These are phyloP conservation scores for Monomorium pharaonis DNA, from an alignment of 1,140 invertebrate genomes.

Conservation along the genomic window DNA sequence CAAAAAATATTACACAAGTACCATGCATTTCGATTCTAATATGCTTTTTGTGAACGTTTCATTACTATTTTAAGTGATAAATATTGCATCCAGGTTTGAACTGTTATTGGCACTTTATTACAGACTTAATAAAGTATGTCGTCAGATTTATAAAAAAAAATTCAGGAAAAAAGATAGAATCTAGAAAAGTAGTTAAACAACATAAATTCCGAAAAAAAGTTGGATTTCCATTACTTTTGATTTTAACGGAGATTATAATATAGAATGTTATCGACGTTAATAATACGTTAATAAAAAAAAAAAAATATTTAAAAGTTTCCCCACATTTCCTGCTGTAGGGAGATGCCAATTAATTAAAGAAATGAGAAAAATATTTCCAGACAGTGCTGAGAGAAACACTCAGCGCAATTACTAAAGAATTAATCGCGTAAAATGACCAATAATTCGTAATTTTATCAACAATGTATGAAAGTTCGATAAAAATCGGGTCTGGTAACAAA, in stretches of 20 bases:
- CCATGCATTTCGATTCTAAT: no score
- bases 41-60: neutral
- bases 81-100: neutral
- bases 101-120: neutral
- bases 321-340: neutral
- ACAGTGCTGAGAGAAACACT: neutral
- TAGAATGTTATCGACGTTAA: neutral
- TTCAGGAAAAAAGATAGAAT: neutral
- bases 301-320: neutral
- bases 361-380: neutral
- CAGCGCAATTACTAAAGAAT: neutral
- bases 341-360: neutral
- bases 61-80: neutral
- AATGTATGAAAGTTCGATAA: neutral
- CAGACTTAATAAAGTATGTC: neutral
- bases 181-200: neutral
- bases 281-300: no score
- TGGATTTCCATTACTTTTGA: neutral
- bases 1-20: no score
- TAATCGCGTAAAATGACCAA: neutral
- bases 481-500: conserved; percentile 22
- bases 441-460: neutral
- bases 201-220: neutral
- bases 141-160: neutral
- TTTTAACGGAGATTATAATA: neutral